Evolutionary conservation across 2,797 vertebrate genomes (phyloP), one percentile per base, ranked within the genome.

Genomic region (Lophotriccus pileatus): DNA sequence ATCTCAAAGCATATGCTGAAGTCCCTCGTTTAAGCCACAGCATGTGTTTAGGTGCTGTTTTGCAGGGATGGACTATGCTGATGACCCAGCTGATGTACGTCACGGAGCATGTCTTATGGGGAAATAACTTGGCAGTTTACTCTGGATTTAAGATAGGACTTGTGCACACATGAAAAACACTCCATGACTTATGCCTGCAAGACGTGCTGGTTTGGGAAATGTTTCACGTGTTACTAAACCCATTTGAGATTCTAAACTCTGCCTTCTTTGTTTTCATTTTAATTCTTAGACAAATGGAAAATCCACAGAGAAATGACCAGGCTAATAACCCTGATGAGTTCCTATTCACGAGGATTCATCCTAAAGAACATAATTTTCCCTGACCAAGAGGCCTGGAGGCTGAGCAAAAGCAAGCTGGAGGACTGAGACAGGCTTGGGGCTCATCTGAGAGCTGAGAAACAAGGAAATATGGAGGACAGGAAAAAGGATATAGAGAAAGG

Each of bases 41-140:
- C 52, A 6, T 60, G 78, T 79, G 68, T 83, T 84, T 30, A 60
- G 94, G 77, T 32, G 75, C 59, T 70, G 68, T 32, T 90, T 44
- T 68, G 62, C 89, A 85, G 56, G 79, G 84, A 72, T 67, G 69
- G 66, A 41, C 81, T 67, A 41, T 77, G 43, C 78, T 64, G 84
- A 83, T 84, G 81, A 89, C 77, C 78, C 91, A 83, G 89, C 78
- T 93, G 91, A 93, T 64, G 63, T 1, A 87, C 15, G 6, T 91
- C 96, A 94, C 0, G 0, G 73, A 94, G 73, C 14, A 5, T 11
- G 36, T 92, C 94, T 87, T 60, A 1, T 16, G 8, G 95, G 89
- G 76, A 87, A 89, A 88, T 14, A 39, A 84, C 69, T 88, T 94
- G 94, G 93, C 89, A 84, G 24, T 41, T 86, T 30, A 18, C 47